These are phyloP conservation scores for Psittacara wagleri DNA, from an alignment of 2,113 vertebrate genomes.

Conservation along the genomic window DNA sequence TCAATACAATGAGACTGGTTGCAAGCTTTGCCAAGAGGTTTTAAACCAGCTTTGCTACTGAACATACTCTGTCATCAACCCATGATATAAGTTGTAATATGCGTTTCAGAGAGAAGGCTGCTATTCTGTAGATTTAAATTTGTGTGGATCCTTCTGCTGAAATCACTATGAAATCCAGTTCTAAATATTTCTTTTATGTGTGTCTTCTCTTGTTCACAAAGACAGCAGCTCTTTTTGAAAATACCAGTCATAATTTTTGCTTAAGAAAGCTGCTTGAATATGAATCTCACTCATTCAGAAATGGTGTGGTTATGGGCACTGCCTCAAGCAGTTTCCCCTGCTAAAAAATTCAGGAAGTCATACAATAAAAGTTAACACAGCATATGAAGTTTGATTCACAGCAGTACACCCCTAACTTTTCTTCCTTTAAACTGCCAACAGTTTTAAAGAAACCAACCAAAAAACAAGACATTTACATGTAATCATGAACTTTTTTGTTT, in stretches of 20 bases:
- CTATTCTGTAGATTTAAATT: background rate
- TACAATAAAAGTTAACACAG: conserved; percentile 45
- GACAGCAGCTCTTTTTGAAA: background rate
- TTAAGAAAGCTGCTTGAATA: background rate
- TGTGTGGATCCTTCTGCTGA: background rate
- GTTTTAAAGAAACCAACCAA: background rate
- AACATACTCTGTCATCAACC: background rate
- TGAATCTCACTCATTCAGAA: conserved; percentile 41
- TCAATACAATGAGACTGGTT: conserved; percentile 8
- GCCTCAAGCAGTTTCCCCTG: conserved; percentile 36
- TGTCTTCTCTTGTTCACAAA: background rate
- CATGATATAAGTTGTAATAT: background rate
- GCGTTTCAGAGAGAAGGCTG: background rate
- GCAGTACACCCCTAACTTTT: conserved; percentile 28
- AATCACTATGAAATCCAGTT: background rate
- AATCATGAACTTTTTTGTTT: conserved; percentile 26
- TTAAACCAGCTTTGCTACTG: background rate
- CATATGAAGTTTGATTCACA: conserved; percentile 50
- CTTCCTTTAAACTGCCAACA: conserved; percentile 7
- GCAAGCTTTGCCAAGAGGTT: conserved; percentile 15
- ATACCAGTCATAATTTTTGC: background rate
- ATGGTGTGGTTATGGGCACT: conserved; percentile 38
- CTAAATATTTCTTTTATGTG: background rate
- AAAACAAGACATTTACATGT: background rate
- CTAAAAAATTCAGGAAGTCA: conserved; percentile 58